Base-by-base conservation (phyloP, 2,113 vertebrate species). In the Ailuropoda melanoleuca region DNA sequence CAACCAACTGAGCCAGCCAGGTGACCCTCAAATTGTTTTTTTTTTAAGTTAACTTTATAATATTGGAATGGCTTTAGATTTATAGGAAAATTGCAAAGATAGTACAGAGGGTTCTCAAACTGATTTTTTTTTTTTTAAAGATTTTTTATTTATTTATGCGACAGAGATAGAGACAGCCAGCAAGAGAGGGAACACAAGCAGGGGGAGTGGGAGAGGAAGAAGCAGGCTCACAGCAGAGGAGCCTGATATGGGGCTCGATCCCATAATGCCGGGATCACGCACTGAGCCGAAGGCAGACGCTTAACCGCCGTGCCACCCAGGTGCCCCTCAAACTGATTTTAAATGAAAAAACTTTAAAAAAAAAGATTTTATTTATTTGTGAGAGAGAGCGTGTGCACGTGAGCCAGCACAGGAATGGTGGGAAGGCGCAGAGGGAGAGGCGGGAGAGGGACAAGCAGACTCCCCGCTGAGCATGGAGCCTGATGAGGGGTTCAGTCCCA, bases 61-160 rank as follows among this genome's bases (percentile, higher is more conserved):
- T 50, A 94, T 87, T 82, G 74, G 19, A 82, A 87, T 82, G 31
- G 48, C 58, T 91, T 94, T 58, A 92, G 74, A 74, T 91, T 92
- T 64, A 72, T 64, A 86, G 74, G 87, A 75, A 75, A 83, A 60
- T 74, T 18, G 4, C 56, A 75, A 75, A 94, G 87, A 43, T 29
- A 15, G 62, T 31, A 31, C 29, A 64, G 29, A 64, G 29, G 31
- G 8, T 89, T 77, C 43, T 48, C 48, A 78, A 78, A 53, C 31
- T 53, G 29, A 78, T 78, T 53, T 19, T 34, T n/a, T n/a, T n/a
- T n/a, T n/a, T n/a, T n/a, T n/a, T n/a, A n/a, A n/a, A n/a, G n/a
- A n/a, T n/a, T n/a, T n/a, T n/a, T n/a, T n/a, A n/a, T n/a, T n/a
- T n/a, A n/a, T n/a, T n/a, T n/a, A n/a, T n/a, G n/a, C n/a, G n/a